Conservation (phyloP, 2,888 invertebrate species). For the Lasioglossum oenotherae region DNA sequence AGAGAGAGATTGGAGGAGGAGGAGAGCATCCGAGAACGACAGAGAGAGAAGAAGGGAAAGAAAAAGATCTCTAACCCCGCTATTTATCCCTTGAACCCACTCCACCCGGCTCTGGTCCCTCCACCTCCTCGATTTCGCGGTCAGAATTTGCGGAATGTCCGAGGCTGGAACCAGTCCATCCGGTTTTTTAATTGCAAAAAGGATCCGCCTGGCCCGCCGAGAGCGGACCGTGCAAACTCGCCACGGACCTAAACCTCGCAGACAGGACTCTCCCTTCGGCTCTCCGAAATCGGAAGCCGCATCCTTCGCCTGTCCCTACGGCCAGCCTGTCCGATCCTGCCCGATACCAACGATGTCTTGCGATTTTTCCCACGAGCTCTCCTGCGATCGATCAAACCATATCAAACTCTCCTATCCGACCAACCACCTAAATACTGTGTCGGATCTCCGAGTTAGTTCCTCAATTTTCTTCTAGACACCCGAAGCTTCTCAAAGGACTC, state of each 20-base stretch:
- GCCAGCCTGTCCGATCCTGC: background rate
- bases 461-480: background rate
- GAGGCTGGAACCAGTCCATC: slow-evolving; percentile 82
- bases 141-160: slow-evolving; percentile 84
- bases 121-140: slow-evolving; percentile 79
- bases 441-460: background rate
- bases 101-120: slow-evolving; percentile 50
- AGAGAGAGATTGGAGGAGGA: too few relatives aligned
- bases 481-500: background rate
- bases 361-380: slow-evolving; percentile 2
- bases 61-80: slow-evolving; percentile 66
- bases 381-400: background rate
- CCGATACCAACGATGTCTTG: background rate
- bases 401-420: background rate
- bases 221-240: slow-evolving; percentile 58
- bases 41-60: background rate
- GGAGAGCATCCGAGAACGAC: background rate
- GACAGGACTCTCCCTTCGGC: slow-evolving; percentile 48
- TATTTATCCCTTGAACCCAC: slow-evolving; percentile 74
- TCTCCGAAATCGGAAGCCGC: slow-evolving; percentile 39
- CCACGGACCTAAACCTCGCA: slow-evolving; percentile 58
- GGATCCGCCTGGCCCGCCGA: slow-evolving; percentile 74
- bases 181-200: slow-evolving; percentile 84
- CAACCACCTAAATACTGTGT: background rate
- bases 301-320: slow-evolving; percentile 1